phyloP scores from a whole-genome alignment of 2,113 vertebrate genomes.

The Paradisaea rubra region DNA sequence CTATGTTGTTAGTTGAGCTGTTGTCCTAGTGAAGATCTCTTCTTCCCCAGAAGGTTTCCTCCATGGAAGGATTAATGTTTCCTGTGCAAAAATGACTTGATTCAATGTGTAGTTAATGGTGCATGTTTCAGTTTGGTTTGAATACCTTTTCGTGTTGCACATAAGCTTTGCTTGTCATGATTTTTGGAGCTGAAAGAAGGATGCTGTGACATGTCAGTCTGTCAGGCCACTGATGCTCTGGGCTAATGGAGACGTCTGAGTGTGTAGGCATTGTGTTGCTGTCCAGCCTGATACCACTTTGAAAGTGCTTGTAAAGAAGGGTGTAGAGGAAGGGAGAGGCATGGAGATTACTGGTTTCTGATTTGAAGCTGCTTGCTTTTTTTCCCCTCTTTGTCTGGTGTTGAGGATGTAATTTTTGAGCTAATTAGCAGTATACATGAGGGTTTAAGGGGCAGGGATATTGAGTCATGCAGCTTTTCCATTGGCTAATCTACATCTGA shows the following conservation, averaged over 20 bases:
- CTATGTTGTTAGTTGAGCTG: not conserved
- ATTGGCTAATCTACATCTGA: not conserved
- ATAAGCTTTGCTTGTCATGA: not conserved
- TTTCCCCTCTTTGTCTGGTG: fast-evolving
- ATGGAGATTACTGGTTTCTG: not conserved
- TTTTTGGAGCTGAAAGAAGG: not conserved
- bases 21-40: not conserved
- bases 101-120: not conserved
- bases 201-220: not conserved
- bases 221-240: not conserved
- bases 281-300: not conserved
- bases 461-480: not conserved
- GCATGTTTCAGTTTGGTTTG: not conserved
- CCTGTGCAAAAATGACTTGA: not conserved
- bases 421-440: fast-evolving
- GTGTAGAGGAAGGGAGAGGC: not conserved
- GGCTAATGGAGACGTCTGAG: not conserved
- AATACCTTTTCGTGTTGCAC: fast-evolving
- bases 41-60: not conserved
- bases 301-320: not conserved
- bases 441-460: not conserved
- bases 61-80: not conserved
- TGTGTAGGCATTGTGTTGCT: not conserved
- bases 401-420: not conserved
- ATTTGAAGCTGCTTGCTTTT: not conserved